phyloP scores from a whole-genome alignment of 2,113 vertebrate species.

The Varanus komodoensis region DNA sequence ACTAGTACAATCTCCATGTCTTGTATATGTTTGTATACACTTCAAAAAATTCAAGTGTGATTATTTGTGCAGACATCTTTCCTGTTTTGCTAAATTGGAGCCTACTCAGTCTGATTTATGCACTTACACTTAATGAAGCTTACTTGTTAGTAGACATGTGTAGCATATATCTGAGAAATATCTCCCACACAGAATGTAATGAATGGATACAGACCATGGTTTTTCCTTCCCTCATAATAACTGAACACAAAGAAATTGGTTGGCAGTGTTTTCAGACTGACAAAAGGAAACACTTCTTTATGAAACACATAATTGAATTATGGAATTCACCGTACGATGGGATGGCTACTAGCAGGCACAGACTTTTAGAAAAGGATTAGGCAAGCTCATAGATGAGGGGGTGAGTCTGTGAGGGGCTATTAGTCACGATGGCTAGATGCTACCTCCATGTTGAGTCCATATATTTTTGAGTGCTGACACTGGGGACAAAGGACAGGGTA shows the following conservation, averaged over 20 bases:
- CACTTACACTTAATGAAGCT: too few relatives aligned
- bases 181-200: neutral
- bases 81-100: constrained; percentile 32
- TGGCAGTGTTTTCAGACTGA: neutral
- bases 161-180: constrained; percentile 35
- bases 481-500: neutral
- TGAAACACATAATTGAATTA: too few relatives aligned
- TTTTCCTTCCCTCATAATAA: neutral
- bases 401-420: neutral
- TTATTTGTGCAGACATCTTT: constrained; percentile 25
- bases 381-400: too few relatives aligned
- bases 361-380: neutral
- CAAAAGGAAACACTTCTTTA: too few relatives aligned
- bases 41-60: neutral
- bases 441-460: neutral
- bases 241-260: neutral
- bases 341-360: neutral
- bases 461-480: neutral
- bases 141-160: too few relatives aligned
- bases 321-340: neutral
- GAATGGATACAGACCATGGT: neutral
- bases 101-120: constrained; percentile 8
- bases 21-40: neutral
- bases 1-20: neutral
- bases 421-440: neutral